These are phyloP conservation scores for Atta colombica DNA, from an alignment of 1,140 invertebrate species.

Conservation along the genomic window DNA sequence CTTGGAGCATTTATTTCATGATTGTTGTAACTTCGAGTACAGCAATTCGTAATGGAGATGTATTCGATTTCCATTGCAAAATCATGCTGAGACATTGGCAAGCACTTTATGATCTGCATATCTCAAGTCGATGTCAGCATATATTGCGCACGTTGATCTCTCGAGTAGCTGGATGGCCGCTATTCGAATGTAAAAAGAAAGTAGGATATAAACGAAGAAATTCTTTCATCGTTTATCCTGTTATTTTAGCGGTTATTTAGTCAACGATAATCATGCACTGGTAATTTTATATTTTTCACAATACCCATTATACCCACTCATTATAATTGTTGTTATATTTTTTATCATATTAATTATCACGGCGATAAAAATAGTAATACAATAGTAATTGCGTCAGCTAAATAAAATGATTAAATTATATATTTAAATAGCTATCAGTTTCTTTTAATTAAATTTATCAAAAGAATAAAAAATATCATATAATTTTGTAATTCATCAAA, in stretches of 20 bases:
- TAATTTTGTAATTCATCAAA: background rate
- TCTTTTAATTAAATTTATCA: background rate
- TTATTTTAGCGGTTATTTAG: slow-evolving; percentile 8
- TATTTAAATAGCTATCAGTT: background rate
- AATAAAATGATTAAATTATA: background rate
- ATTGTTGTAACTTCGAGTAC: slow-evolving; percentile 5
- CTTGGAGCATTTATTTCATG: background rate
- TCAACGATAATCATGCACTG: background rate
- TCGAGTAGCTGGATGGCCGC: background rate
- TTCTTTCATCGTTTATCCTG: slow-evolving; percentile 12
- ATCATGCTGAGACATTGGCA: slow-evolving; percentile 45
- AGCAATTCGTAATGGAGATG: slow-evolving; percentile 21
- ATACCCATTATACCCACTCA: no score
- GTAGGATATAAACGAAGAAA: slow-evolving; percentile 8
- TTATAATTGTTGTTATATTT: background rate
- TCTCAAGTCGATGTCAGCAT: slow-evolving; percentile 16
- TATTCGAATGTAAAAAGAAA: slow-evolving; percentile 24
- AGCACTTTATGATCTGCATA: slow-evolving; percentile 36
- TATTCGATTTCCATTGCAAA: slow-evolving; percentile 37
- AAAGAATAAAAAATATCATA: background rate
- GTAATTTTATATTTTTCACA: background rate
- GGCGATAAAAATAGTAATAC: background rate
- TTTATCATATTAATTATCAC: background rate
- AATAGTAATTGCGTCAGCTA: background rate
- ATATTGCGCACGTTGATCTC: slow-evolving; percentile 31